phyloP scores from a whole-genome alignment of 2,888 invertebrate genomes.

The Cephus pygmeus region DNA sequence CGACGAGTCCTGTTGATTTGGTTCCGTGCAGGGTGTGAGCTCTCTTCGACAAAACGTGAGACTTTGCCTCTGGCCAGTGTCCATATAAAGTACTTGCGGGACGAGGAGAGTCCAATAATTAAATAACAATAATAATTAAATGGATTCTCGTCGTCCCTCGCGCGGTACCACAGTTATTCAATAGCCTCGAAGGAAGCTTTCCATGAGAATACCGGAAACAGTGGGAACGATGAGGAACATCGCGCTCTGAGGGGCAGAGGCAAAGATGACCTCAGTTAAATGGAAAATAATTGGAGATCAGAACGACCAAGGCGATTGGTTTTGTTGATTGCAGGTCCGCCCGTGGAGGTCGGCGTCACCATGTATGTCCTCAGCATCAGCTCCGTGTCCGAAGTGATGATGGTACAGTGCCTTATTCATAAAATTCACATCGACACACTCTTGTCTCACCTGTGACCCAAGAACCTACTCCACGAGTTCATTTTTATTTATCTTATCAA shows the following conservation, averaged over 20 bases:
- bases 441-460: not conserved
- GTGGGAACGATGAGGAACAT: not conserved
- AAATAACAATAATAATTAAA: not conserved
- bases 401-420: slow-evolving; percentile 75
- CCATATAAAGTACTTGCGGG: not conserved
- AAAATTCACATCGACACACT: slow-evolving; percentile 30
- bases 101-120: not conserved
- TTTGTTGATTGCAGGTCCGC: slow-evolving; percentile 86
- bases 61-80: slow-evolving; percentile 16
- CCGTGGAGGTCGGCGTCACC: slow-evolving; percentile 97
- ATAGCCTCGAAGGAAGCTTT: not conserved
- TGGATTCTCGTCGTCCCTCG: not conserved
- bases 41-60: slow-evolving; percentile 40
- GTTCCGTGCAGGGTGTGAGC: slow-evolving; percentile 65
- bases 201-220: not conserved
- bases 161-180: not conserved
- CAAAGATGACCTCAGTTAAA: slow-evolving; percentile 14
- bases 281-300: slow-evolving; percentile 40
- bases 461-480: not conserved
- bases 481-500: not conserved
- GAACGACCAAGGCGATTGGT: slow-evolving; percentile 55
- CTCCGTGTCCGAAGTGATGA: slow-evolving; percentile 98
- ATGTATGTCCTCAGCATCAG: slow-evolving; percentile 99
- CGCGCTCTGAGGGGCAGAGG: slow-evolving; percentile 22
- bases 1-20: slow-evolving; percentile 64